Conservation (phyloP, 37 sponge, comb jelly and placozoan genomes). For the Hormiphora californensis region DNA sequence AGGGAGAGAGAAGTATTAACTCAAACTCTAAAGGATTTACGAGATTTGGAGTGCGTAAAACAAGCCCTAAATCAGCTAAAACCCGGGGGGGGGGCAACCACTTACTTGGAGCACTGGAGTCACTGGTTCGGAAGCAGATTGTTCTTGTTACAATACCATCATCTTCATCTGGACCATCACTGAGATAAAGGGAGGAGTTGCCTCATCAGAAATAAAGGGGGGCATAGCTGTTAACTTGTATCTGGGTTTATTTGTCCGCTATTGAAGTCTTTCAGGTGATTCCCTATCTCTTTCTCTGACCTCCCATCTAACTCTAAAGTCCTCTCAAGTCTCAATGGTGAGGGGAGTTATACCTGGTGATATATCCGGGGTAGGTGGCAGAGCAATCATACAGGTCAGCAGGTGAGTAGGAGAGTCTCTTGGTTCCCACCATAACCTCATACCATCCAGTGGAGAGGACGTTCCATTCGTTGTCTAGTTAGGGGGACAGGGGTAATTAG, state of each 20-base stretch:
- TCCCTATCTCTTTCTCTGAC: no score
- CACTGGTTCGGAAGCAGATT: constrained; percentile 17
- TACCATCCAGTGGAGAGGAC: constrained; percentile 27
- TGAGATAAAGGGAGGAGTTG: no score
- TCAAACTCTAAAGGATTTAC: not conserved
- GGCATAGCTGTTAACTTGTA: no score
- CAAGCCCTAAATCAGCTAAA: no score
- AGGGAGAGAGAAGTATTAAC: not conserved
- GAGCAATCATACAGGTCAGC: constrained; percentile 18
- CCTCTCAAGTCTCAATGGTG: no score
- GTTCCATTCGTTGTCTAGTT: constrained; percentile 42
- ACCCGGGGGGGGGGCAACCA: not conserved
- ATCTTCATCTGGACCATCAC: no score
- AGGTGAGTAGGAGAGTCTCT: constrained; percentile 10
- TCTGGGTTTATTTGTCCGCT: no score
- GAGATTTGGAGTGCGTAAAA: no score
- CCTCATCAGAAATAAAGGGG: no score
- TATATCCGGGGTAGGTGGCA: constrained; percentile 9
- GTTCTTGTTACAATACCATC: constrained; percentile 19
- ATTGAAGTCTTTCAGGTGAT: no score
- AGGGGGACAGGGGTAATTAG: not conserved
- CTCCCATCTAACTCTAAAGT: no score
- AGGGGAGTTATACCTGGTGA: not conserved
- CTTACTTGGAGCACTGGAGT: not conserved
- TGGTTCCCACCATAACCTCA: constrained; percentile 36